These are phyloP conservation scores for Nudaria mundana DNA, from an alignment of 2,888 invertebrate genomes.

Conservation along the genomic window DNA sequence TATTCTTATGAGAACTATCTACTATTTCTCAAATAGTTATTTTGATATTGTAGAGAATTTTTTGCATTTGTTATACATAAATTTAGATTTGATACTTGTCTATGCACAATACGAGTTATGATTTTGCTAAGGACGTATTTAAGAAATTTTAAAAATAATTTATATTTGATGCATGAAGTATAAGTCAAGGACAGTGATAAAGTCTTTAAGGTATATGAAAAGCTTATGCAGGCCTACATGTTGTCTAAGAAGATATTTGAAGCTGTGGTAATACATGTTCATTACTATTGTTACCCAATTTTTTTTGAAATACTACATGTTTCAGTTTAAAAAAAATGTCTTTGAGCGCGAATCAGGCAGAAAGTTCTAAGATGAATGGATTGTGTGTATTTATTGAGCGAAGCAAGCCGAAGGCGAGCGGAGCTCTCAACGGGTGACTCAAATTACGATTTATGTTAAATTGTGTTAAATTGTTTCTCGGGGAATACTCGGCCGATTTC, in stretches of 20 bases:
- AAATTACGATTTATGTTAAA: too few species aligned
- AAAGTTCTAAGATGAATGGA: too few species aligned
- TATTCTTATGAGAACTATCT: neutral
- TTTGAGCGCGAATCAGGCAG: too few species aligned
- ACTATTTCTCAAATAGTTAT: too few species aligned
- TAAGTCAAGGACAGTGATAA: neutral
- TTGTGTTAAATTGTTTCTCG: too few species aligned
- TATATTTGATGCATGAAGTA: neutral
- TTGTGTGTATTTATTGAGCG: too few species aligned
- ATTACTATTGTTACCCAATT: neutral
- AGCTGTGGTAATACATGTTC: constrained; percentile 3
- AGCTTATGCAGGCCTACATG: constrained; percentile 1
- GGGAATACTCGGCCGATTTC: too few species aligned
- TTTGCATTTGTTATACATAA: neutral
- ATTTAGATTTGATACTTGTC: constrained; percentile 6
- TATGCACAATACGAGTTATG: constrained; percentile 10
- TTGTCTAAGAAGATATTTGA: constrained; percentile 5
- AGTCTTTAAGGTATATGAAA: constrained; percentile 1
- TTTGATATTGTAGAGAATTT: neutral
- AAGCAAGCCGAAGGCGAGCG: too few species aligned
- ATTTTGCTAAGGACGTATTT: constrained; percentile 9
- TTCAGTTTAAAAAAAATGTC: too few species aligned
- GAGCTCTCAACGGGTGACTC: too few species aligned
- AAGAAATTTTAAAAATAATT: constrained; percentile 1
- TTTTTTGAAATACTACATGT: neutral